Conservation (phyloP, 2,888 invertebrate species). For the Neria commutata region DNA sequence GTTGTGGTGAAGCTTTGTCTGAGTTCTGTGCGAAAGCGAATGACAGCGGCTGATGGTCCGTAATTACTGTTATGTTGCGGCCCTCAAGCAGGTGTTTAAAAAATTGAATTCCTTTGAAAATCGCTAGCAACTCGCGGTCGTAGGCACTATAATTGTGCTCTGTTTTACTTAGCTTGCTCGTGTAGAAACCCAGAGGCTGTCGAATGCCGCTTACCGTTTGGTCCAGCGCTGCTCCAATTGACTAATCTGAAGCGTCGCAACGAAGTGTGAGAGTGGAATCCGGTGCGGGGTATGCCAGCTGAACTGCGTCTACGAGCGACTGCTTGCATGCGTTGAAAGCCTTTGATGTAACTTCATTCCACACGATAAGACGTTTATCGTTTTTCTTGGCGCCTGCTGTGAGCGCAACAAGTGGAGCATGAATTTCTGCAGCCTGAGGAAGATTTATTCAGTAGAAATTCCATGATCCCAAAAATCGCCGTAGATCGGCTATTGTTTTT, state of each 20-base stretch:
- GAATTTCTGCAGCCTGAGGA: conserved; percentile 8
- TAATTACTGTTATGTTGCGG: conserved; percentile 43
- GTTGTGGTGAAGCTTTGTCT: conserved; percentile 24
- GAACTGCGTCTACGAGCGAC: background rate
- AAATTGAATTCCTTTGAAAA: conserved; percentile 50
- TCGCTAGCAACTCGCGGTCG: conserved; percentile 55
- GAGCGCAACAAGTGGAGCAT: conserved; percentile 20
- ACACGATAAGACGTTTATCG: conserved; percentile 8
- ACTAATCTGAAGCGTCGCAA: conserved; percentile 48
- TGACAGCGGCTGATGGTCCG: conserved; percentile 39
- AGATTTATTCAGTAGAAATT: conserved; percentile 22
- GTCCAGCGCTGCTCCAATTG: conserved; percentile 56
- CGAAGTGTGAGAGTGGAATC: conserved; percentile 35
- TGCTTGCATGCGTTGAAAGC: conserved; percentile 2
- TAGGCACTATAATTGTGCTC: conserved; percentile 55
- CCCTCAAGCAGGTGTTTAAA: conserved; percentile 58
- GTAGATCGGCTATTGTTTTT: conserved; percentile 10
- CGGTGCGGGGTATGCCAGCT: background rate
- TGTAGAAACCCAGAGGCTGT: conserved; percentile 56
- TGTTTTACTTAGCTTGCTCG: conserved; percentile 43
- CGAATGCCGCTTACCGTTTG: conserved; percentile 37
- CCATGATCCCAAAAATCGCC: conserved; percentile 16
- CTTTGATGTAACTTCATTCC: background rate
- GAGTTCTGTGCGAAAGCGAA: conserved; percentile 25
- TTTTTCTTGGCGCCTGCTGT: conserved; percentile 18